A percentile compares a stretch with the other conserved stretches of the same genome.
Evolutionary conservation across 2,888 invertebrate species (phyloP).

Genomic region (Strigamia transsilvanica): DNA sequence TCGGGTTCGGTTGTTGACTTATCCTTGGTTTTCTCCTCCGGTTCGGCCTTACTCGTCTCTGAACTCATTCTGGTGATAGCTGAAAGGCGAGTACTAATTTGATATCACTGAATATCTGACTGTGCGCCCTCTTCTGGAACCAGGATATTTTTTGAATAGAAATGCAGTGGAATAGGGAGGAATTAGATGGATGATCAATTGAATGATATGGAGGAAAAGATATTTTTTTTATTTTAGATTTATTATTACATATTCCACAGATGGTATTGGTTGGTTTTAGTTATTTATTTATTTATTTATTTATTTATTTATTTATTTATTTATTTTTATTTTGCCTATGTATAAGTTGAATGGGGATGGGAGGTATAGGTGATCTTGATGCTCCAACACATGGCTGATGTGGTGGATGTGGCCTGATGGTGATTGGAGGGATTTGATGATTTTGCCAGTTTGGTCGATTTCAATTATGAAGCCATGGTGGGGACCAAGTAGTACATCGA

Average conservation of each 20-base stretch:
- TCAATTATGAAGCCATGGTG: slow-evolving; percentile 14
- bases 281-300: neutral
- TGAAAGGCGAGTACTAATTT: neutral
- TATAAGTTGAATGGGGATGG: neutral
- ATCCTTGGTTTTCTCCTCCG: neutral
- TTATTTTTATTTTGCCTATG: neutral
- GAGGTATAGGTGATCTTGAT: neutral
- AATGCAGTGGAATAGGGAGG: no score
- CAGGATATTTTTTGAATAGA: slow-evolving; percentile 6
- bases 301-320: neutral
- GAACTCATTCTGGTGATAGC: slow-evolving; percentile 24
- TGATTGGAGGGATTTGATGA: slow-evolving; percentile 20
- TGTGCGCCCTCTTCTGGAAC: slow-evolving; percentile 23
- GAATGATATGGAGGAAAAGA: no score
- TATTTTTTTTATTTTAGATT: no score
- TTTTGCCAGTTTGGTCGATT: slow-evolving; percentile 4
- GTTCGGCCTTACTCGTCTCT: neutral
- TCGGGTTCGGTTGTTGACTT: neutral
- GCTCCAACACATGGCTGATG: neutral
- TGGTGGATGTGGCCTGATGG: slow-evolving; percentile 35
- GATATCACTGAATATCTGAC: neutral
- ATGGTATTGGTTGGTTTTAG: no score
- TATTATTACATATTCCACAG: no score
- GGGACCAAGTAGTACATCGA: neutral
- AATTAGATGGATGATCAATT: neutral